Evolutionary conservation across 2,797 vertebrate genomes (phyloP), one percentile per base, ranked within the genome.

Genomic region (Corythornis leucogaster): DNA sequence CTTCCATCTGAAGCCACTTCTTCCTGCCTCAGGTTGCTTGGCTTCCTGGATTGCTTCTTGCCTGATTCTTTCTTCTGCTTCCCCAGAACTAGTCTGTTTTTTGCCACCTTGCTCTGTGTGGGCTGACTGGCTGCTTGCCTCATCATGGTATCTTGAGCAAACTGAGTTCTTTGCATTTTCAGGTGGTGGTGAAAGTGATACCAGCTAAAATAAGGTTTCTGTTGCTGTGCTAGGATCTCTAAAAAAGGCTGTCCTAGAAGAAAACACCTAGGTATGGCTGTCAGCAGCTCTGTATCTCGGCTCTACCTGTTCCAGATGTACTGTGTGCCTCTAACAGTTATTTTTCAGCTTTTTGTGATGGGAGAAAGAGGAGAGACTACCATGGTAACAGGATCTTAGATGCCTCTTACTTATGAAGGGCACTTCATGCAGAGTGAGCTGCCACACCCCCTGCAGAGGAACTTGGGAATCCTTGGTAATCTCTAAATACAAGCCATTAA

Each of bases 1-100:
- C 15, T n/a, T 10, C n/a, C 55, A 48, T 66, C 43, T 61, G 50
- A 77, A 85, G 66, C 61, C 11, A 15, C 33, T 88, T 80, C 77
- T 82, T 85, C n/a, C 50, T 89, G 18, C 12, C 22, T 90, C 11
- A 46, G 71, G 51, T 92, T 96, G 50, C 64, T 71, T 87, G 51
- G 43, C 73, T 89, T 73, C 66, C 73, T 75, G 86, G 45, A 69
- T 90, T 89, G 69, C 51, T 93, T 93, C 89, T 92, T 90, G 79
- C 38, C 21, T 4, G 11, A 24, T 78, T 77, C 18, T 31, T 7
- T 50, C 53, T 82, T 75, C 45, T 85, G 15, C 28, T 89, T 80
- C 48, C 21, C 17, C 28, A 75, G 64, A 89, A 64, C 51, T 45
- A 35, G 9, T 48, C 67, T 88, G 28, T 21, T 64, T 94, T 85